These are phyloP conservation scores for Paguma larvata DNA, from an alignment of 2,797 vertebrate species.

Conservation along the genomic window DNA sequence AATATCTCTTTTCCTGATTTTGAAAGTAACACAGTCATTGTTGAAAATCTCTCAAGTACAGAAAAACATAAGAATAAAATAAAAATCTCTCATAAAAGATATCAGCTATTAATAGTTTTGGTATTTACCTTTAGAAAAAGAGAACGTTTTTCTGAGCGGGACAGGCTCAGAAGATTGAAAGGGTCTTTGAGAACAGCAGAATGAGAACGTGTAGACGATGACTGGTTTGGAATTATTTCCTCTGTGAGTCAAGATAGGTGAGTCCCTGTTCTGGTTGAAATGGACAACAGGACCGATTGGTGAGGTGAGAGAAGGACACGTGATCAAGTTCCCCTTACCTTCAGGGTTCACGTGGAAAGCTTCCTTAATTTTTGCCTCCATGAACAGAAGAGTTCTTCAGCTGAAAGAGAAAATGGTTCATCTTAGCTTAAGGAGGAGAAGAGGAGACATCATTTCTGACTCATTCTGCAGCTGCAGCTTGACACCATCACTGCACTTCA, in stretches of 20 bases:
- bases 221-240: not conserved
- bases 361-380: conserved; percentile 71
- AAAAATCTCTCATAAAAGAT: not conserved
- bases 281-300: not conserved
- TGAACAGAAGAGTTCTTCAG: conserved; percentile 55
- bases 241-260: not conserved
- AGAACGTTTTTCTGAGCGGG: not conserved
- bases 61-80: conserved; percentile 27
- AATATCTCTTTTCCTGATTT: conserved; percentile 38
- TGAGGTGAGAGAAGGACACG: fast-evolving
- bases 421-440: conserved; percentile 62
- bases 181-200: not conserved
- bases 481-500: not conserved
- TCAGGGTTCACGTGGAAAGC: conserved; percentile 56
- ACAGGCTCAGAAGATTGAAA: not conserved
- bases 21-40: conserved; percentile 2
- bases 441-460: not conserved
- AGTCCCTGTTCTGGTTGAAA: not conserved
- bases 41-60: not conserved
- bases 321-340: conserved; percentile 69
- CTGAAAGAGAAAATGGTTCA: conserved; percentile 74
- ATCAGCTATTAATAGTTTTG: not conserved
- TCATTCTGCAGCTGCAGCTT: not conserved
- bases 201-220: fast-evolving
- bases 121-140: conserved; percentile 49